These are phyloP conservation scores for Protaetia brevitarsis DNA, from an alignment of 1,140 invertebrate genomes.

Conservation along the genomic window DNA sequence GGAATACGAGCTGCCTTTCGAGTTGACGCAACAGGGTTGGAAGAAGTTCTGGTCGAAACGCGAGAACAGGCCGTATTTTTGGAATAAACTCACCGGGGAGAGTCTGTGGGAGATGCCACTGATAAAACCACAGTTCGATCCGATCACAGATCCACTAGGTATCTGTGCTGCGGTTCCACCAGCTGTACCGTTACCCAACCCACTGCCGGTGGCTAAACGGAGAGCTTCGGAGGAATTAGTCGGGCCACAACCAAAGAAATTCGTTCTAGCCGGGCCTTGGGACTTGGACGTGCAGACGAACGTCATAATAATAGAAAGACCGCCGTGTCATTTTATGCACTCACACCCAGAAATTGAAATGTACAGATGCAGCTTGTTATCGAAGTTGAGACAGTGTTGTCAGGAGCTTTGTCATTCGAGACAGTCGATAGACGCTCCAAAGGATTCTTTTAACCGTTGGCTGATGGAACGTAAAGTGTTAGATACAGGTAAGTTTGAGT, in stretches of 20 bases:
- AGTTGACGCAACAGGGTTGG: conserved; percentile 91
- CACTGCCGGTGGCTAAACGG: conserved; percentile 54
- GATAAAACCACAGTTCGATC: conserved; percentile 73
- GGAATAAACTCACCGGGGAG: conserved; percentile 93
- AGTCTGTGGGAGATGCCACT: conserved; percentile 89
- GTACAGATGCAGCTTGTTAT: conserved; percentile 70
- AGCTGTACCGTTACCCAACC: conserved; percentile 30
- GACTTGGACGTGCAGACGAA: conserved; percentile 92
- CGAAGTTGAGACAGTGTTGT: conserved; percentile 86
- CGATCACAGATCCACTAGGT: conserved; percentile 86
- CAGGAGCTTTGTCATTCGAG: conserved; percentile 91
- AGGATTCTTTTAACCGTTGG: conserved; percentile 96
- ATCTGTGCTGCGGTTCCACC: conserved; percentile 59
- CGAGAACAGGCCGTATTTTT: conserved; percentile 92
- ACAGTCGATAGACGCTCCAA: conserved; percentile 92
- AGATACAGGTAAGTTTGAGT: conserved; percentile 68
- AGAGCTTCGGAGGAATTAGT: conserved; percentile 76
- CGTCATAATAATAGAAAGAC: conserved; percentile 87
- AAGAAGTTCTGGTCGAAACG: conserved; percentile 95
- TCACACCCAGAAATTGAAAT: conserved; percentile 91
- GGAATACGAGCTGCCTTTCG: conserved; percentile 72
- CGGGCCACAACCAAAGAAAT: conserved; percentile 71
- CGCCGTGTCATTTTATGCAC: conserved; percentile 79
- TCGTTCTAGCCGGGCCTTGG: conserved; percentile 88
- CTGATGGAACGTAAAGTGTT: conserved; percentile 92